These are phyloP conservation scores for Coturnix japonica DNA, from an alignment of 2,113 vertebrate genomes.

Conservation along the genomic window DNA sequence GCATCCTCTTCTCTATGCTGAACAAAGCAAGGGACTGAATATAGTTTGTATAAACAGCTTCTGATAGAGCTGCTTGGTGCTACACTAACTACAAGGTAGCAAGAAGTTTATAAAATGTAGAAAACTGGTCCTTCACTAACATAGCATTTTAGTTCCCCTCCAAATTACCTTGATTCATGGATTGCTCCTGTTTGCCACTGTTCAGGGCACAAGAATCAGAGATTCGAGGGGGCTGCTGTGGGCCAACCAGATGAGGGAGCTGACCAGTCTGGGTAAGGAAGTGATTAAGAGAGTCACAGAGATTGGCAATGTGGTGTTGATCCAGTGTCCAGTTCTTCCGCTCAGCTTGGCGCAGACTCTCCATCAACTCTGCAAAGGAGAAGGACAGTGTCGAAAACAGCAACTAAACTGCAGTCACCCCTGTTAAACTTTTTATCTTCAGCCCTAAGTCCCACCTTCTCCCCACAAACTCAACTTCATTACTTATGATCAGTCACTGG, in stretches of 20 bases:
- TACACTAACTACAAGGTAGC: background rate
- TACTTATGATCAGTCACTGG: background rate
- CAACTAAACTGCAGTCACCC: background rate
- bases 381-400: background rate
- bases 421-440: background rate
- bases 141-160: background rate
- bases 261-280: slow-evolving; percentile 85
- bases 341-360: slow-evolving; percentile 84
- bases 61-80: background rate
- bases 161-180: slow-evolving; percentile 81
- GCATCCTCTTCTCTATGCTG: background rate
- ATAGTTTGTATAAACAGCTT: background rate
- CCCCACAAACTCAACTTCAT: background rate
- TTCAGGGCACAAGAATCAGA: slow-evolving; percentile 82
- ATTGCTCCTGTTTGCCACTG: slow-evolving; percentile 80
- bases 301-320: slow-evolving; percentile 85
- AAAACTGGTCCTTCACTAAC: background rate
- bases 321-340: slow-evolving; percentile 86
- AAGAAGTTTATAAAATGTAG: background rate
- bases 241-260: slow-evolving; percentile 75
- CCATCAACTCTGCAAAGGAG: slow-evolving; percentile 79
- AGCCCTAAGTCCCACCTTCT: background rate
- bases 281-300: slow-evolving; percentile 85
- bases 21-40: background rate
- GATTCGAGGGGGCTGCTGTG: slow-evolving; percentile 78